Evolutionary conservation across 2,113 vertebrate genomes (phyloP).

Genomic region (Tragelaphus strepsiceros): DNA sequence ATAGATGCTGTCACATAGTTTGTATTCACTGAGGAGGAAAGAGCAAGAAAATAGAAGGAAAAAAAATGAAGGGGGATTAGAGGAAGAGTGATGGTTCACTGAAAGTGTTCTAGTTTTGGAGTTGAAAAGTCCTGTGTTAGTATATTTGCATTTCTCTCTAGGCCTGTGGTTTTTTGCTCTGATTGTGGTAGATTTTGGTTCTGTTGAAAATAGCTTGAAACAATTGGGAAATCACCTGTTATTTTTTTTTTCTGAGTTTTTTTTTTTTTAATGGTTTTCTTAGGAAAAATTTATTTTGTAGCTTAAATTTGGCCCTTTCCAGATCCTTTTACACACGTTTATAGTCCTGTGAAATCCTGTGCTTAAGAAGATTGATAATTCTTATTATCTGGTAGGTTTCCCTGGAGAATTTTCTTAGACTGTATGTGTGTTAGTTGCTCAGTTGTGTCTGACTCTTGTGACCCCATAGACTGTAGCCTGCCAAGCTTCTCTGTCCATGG

Average conservation of each 20-base stretch:
- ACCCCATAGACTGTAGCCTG: not conserved
- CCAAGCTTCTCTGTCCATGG: not conserved
- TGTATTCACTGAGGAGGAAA: not conserved
- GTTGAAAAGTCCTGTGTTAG: not conserved
- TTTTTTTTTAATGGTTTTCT: not conserved
- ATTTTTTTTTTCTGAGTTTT: not conserved
- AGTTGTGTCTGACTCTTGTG: not conserved
- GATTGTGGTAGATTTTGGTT: slow-evolving; percentile 26
- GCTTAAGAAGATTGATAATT: slow-evolving; percentile 4
- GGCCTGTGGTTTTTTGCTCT: not conserved
- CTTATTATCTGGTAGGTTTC: not conserved
- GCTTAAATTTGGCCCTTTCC: not conserved
- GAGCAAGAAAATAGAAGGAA: not conserved
- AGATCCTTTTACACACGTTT: not conserved
- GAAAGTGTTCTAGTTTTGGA: not conserved
- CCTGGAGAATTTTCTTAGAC: not conserved
- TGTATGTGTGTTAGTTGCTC: not conserved
- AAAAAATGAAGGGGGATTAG: not conserved
- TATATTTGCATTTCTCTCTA: not conserved
- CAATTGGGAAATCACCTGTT: not conserved
- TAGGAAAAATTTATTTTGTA: slow-evolving; percentile 31
- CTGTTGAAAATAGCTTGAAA: not conserved
- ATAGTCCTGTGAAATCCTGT: not conserved
- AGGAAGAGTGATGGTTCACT: not conserved
- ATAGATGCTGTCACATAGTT: not conserved